These are phyloP conservation scores for Drosophila rellima DNA, from an alignment of 2,888 invertebrate species.

Conservation along the genomic window DNA sequence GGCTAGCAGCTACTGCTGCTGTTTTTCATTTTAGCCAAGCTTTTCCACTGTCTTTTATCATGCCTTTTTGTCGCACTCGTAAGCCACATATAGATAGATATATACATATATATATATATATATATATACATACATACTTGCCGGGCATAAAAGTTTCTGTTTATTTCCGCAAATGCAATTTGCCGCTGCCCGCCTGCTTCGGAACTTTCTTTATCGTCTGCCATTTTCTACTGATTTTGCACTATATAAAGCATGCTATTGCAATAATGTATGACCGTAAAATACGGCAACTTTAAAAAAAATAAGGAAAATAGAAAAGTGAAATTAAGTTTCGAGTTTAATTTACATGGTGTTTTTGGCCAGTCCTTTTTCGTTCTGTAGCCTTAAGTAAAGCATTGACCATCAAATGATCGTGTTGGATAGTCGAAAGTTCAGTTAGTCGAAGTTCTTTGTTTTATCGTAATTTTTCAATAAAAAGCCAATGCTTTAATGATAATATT, in stretches of 20 bases:
- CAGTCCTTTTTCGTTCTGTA: conserved; percentile 9
- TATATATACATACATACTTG: conserved; percentile 36
- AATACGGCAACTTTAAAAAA: conserved; percentile 43
- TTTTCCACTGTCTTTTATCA: conserved; percentile 59
- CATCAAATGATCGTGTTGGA: conserved; percentile 29
- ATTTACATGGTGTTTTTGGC: conserved; percentile 34
- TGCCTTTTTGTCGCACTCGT: conserved; percentile 47
- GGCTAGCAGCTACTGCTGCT: conserved; percentile 37
- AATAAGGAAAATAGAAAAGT: conserved; percentile 54
- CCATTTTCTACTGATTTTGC: conserved; percentile 79
- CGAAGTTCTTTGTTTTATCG: conserved; percentile 6
- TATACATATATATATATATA: conserved; percentile 11
- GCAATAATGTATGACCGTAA: conserved; percentile 72
- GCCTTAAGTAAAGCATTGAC: conserved; percentile 25
- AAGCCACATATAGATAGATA: conserved; percentile 21
- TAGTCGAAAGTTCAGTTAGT: neutral
- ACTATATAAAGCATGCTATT: conserved; percentile 76
- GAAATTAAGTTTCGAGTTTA: conserved; percentile 72
- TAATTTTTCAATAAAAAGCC: neutral
- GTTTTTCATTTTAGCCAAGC: conserved; percentile 66
- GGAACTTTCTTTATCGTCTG: conserved; percentile 74
- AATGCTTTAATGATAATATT: too few relatives aligned
- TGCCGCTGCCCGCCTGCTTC: conserved; percentile 55
- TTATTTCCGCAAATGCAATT: conserved; percentile 81
- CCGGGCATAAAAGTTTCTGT: conserved; percentile 73